Percentiles rank a stretch among this genome's conserved stretches.
Conservation (phyloP, 2,113 vertebrate genomes). For the Struthio camelus region DNA sequence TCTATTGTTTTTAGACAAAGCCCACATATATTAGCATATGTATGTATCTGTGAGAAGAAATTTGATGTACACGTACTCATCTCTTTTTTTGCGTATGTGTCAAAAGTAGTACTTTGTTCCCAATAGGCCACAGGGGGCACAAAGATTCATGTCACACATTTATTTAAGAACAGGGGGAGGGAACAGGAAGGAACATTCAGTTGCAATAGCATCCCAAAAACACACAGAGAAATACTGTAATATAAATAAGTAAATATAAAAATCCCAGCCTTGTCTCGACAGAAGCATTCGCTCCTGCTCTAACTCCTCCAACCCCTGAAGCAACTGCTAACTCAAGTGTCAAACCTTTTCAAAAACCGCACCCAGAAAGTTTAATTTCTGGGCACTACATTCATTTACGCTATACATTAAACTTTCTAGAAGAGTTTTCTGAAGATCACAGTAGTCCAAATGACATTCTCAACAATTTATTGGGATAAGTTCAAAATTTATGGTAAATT, state of each 20-base stretch:
- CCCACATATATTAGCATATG: background rate
- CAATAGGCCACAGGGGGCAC: background rate
- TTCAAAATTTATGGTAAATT: background rate
- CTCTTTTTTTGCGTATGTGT: no score
- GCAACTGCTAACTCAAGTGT: background rate
- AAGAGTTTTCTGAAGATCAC: background rate
- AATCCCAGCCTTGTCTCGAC: background rate
- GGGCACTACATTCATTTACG: background rate
- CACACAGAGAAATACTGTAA: background rate
- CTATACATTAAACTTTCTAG: background rate
- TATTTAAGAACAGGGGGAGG: background rate
- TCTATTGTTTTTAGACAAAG: background rate
- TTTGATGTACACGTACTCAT: background rate
- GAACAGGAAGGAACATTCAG: background rate
- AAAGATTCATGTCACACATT: background rate
- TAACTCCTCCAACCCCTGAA: rapidly evolving
- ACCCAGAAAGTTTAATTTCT: background rate
- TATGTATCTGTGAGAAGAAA: background rate
- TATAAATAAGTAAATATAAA: background rate
- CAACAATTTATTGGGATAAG: background rate
- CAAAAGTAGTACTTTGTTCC: background rate
- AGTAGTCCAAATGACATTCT: background rate
- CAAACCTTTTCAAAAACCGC: background rate
- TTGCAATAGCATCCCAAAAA: background rate
- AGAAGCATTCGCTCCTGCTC: background rate